These are phyloP conservation scores for Gila orcuttii DNA, from an alignment of 2,113 vertebrate species.

Conservation along the genomic window DNA sequence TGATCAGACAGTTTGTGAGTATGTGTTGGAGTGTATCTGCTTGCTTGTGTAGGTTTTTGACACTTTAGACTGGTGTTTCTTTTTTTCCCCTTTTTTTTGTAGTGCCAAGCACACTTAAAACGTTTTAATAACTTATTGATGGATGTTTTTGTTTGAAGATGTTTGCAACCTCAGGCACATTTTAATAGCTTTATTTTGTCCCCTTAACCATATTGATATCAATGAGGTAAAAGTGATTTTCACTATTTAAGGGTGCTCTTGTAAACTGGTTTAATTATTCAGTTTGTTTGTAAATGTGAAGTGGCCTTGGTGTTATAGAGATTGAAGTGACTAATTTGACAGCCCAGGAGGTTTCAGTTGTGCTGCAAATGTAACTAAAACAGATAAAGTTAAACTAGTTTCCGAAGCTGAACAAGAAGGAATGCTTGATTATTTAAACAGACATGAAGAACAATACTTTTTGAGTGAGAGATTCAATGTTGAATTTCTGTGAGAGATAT, in stretches of 20 bases:
- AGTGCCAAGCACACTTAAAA: slow-evolving; percentile 64
- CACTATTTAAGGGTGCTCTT: slow-evolving; percentile 10
- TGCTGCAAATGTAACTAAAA: not conserved
- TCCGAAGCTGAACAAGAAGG: slow-evolving; percentile 43
- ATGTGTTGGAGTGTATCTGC: slow-evolving; percentile 57
- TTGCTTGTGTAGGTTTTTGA: slow-evolving; percentile 45
- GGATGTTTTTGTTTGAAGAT: slow-evolving; percentile 60
- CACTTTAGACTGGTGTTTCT: slow-evolving; percentile 58
- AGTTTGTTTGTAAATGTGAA: slow-evolving; percentile 31
- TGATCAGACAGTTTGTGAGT: slow-evolving; percentile 48
- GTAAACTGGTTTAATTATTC: slow-evolving; percentile 13
- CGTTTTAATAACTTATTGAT: slow-evolving; percentile 77
- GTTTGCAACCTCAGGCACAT: slow-evolving; percentile 43
- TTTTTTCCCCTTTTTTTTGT: slow-evolving; percentile 56
- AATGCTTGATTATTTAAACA: slow-evolving; percentile 59
- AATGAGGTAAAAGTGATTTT: not conserved
- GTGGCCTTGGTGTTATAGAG: slow-evolving; percentile 41
- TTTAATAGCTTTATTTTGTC: slow-evolving; percentile 49
- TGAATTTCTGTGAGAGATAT: slow-evolving; percentile 29
- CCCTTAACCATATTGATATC: slow-evolving; percentile 24
- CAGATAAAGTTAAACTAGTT: slow-evolving; percentile 12
- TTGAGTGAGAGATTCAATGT: slow-evolving; percentile 35
- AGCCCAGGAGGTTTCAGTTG: not conserved
- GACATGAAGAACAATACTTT: slow-evolving; percentile 8
- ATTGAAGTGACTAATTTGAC: slow-evolving; percentile 30